Evolutionary conservation across 2,888 invertebrate species (phyloP), one percentile per base, ranked within the genome.

Genomic region (Xestia sexstrigata): DNA sequence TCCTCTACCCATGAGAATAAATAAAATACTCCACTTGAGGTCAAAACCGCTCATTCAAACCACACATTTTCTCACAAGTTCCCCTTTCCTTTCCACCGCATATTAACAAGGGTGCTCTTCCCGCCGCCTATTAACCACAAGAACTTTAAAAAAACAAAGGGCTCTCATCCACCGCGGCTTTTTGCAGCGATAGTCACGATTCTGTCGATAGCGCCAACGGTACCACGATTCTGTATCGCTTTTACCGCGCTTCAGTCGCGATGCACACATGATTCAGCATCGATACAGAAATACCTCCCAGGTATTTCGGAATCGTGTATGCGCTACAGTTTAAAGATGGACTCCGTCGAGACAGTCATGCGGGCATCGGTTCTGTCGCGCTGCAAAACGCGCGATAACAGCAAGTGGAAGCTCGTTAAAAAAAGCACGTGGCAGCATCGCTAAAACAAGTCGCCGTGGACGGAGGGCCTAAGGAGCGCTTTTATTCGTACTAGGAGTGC

Each of bases 31-130:
- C 20, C 30, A 42, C 8, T 30, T 15, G 47, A 67, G 35, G 26
- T 70, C 55, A 63, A 73, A 74, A 68, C 74, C 79, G 17, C 70
- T 68, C 35, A 39, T 60, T 9, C 20, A 5, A 42, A 63, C 69
- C 72, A 49, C 73, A 67, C 26, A 79, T 71, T 69, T 72, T 60
- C 26, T 63, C 78, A 60, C 79, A 71, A 82, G 60, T 55, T 80
- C 62, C 62, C 13, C 45, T 20, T 47, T 68, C 67, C n/a, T 52
- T 23, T 20, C 20, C 20, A 76, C 72, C 76, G 66, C 80, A 66
- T 80, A 80, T 83, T 76, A 65, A 80, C 74, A 62, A 83, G 67
- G 63, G 35, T 76, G 30, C 23, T 49, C 23, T 70, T 39, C 1
- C 30, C 49, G 20, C 58, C 47, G 17, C 60, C 49, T 79, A 52